phyloP scores from a whole-genome alignment of 1,140 invertebrate species.

The Octopus bimaculoides region DNA sequence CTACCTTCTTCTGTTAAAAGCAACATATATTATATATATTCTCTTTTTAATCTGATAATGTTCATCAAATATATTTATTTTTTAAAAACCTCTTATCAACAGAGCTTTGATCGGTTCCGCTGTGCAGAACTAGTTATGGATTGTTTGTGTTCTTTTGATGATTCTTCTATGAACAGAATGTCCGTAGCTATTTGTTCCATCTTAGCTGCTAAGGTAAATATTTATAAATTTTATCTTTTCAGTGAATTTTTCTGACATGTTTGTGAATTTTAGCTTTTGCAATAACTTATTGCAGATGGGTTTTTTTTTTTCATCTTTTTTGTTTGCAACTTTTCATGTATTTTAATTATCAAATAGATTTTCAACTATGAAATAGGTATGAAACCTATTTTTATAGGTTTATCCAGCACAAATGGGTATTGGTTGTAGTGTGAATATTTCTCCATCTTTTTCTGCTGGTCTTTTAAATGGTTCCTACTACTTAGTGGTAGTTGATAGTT shows the following conservation, averaged over 20 bases:
- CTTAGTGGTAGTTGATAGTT: too few species aligned
- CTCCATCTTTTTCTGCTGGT: too few species aligned
- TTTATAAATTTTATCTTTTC: neutral
- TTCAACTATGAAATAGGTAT: too few species aligned
- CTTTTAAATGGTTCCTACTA: too few species aligned
- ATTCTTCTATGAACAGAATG: slow-evolving; percentile 76
- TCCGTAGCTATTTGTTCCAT: slow-evolving; percentile 81
- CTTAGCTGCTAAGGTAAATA: slow-evolving; percentile 60
- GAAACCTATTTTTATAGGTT: too few species aligned
- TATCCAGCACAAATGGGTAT: too few species aligned
- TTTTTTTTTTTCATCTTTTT: neutral
- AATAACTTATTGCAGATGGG: neutral
- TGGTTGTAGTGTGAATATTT: too few species aligned
- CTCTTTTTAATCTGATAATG: too few species aligned
- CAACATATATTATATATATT: too few species aligned
- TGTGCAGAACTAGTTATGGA: slow-evolving; percentile 77
- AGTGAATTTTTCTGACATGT: neutral
- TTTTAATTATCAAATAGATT: neutral
- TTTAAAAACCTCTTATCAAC: slow-evolving; percentile 1
- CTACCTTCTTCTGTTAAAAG: neutral
- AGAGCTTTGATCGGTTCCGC: slow-evolving; percentile 70
- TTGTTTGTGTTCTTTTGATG: slow-evolving; percentile 72
- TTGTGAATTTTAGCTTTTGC: neutral
- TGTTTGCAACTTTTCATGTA: neutral
- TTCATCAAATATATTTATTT: too few species aligned